A percentile compares a stretch with the other conserved stretches of the same genome.
Conservation (phyloP, 1,140 invertebrate genomes). For the Aphidius ervi region DNA sequence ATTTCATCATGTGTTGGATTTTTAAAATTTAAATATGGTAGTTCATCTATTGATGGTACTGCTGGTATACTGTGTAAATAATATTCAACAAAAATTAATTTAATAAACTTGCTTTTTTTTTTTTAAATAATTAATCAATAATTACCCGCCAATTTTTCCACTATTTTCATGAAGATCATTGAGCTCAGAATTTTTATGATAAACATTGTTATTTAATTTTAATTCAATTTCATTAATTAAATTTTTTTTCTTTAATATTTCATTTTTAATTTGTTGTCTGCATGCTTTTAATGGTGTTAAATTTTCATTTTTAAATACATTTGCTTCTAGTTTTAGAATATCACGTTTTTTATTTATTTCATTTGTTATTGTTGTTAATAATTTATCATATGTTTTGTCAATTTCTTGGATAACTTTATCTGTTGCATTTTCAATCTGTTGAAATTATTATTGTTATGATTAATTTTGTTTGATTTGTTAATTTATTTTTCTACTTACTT, state of each 20-base stretch:
- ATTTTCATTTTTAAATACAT: conserved; percentile 30
- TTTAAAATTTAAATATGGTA: conserved; percentile 27
- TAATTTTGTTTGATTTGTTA: too few relatives aligned
- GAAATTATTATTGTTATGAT: background rate
- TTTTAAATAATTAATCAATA: conserved; percentile 3
- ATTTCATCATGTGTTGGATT: conserved; percentile 17
- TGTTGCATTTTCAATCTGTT: conserved; percentile 28
- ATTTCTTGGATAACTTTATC: conserved; percentile 27
- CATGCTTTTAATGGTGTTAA: conserved; percentile 31
- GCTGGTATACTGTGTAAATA: conserved; percentile 27
- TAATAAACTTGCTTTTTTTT: background rate
- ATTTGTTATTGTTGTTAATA: conserved; percentile 25
- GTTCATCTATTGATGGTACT: conserved; percentile 27
- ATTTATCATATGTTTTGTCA: conserved; percentile 28
- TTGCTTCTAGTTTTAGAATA: conserved; percentile 29
- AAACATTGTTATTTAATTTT: conserved; percentile 17
- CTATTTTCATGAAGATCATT: background rate
- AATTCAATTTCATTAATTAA: conserved; percentile 23
- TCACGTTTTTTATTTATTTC: conserved; percentile 33
- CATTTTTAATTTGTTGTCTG: conserved; percentile 29
- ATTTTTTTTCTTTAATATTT: conserved; percentile 24
- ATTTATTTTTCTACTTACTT: conserved; percentile 18
- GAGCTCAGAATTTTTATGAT: conserved; percentile 1
- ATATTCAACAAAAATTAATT: conserved; percentile 1
- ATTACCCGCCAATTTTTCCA: conserved; percentile 14